Evolutionary conservation across 2,888 invertebrate species (phyloP).

Genomic region (Pelosia muscerda): DNA sequence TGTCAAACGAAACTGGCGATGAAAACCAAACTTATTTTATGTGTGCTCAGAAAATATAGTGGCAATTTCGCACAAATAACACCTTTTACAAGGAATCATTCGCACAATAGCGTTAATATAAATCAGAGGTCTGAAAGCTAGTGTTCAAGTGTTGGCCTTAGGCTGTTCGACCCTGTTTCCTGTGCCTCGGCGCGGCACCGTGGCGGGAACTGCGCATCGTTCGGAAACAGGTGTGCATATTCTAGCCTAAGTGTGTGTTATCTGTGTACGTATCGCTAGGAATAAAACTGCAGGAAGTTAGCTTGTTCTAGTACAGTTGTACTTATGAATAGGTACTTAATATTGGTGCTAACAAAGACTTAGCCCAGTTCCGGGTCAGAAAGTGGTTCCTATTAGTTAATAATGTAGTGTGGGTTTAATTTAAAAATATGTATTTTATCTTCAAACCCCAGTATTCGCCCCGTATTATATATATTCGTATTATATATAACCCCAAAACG

Average conservation of each 20-base stretch:
- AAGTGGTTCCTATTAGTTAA: too few species aligned
- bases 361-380: not conserved
- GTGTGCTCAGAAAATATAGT: conserved; percentile 10
- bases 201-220: conserved; percentile 36
- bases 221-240: conserved; percentile 51
- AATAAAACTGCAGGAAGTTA: conserved; percentile 20
- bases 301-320: conserved; percentile 13
- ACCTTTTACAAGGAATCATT: conserved; percentile 23
- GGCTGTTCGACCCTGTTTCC: conserved; percentile 52
- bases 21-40: conserved; percentile 8
- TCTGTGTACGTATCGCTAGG: conserved; percentile 44
- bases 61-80: conserved; percentile 14
- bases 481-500: too few species aligned
- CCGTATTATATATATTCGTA: too few species aligned
- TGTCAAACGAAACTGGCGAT: not conserved
- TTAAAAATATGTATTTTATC: too few species aligned
- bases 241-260: conserved; percentile 33
- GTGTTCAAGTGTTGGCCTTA: conserved; percentile 29
- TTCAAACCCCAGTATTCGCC: too few species aligned
- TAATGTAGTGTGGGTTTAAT: too few species aligned
- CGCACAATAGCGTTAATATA: conserved; percentile 24
- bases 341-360: not conserved
- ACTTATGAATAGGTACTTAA: not conserved
- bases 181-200: conserved; percentile 31
- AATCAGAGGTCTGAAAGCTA: conserved; percentile 25